Conservation (phyloP, 2,797 vertebrate species). For the Arctocebus calabarensis region DNA sequence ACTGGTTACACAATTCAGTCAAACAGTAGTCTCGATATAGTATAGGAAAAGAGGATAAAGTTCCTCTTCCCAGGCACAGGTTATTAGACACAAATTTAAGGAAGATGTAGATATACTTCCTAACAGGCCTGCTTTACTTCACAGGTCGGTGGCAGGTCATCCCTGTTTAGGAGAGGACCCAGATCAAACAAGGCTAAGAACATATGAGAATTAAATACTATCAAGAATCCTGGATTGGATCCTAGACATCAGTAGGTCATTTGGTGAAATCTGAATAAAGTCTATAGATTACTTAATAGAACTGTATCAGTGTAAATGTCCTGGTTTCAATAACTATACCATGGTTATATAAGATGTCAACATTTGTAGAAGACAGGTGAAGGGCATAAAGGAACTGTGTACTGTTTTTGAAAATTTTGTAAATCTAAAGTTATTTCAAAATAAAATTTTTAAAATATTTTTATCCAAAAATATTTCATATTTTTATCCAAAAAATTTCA, state of each 20-base stretch:
- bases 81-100: background rate
- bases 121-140: background rate
- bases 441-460: background rate
- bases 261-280: background rate
- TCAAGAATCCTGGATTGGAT: background rate
- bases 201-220: background rate
- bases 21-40: background rate
- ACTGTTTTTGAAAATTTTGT: background rate
- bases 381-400: background rate
- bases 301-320: background rate
- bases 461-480: background rate
- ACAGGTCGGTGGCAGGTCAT: background rate
- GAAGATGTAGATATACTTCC: background rate
- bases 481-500: background rate
- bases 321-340: background rate
- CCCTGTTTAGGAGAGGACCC: background rate
- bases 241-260: background rate
- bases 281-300: background rate
- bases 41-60: background rate
- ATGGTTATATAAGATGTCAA: background rate
- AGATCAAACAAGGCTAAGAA: background rate
- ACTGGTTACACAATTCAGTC: background rate
- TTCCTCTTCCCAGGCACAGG: background rate
- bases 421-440: slow-evolving; percentile 18
- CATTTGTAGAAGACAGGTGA: background rate